Conservation (phyloP, 1,140 invertebrate species). For the Muscidifurax raptorellus region DNA sequence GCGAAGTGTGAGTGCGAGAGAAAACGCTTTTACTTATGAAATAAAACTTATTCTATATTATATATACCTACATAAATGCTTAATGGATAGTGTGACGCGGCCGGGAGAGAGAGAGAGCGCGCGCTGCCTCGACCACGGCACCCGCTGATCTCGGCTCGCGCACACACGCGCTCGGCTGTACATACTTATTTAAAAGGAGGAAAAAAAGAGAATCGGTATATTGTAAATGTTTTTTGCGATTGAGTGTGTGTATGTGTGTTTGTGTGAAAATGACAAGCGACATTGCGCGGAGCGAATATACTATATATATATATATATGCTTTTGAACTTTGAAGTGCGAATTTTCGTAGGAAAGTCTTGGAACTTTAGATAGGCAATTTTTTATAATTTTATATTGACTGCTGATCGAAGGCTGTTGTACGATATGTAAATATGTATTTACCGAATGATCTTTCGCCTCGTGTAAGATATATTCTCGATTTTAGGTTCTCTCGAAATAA, state of each 20-base stretch:
- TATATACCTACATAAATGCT: conserved; percentile 2
- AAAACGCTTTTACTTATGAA: conserved; percentile 31
- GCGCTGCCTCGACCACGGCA: conserved; percentile 40
- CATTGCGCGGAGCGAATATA: not conserved
- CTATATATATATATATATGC: not conserved
- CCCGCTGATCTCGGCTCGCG: not conserved
- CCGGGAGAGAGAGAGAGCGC: not conserved
- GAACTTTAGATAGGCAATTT: conserved; percentile 70
- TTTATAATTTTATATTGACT: conserved; percentile 73
- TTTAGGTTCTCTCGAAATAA: conserved; percentile 62
- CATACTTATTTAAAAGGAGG: conserved; percentile 40
- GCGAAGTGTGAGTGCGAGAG: conserved; percentile 26
- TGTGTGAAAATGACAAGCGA: not conserved
- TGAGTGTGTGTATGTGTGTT: not conserved
- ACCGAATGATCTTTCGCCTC: conserved; percentile 67
- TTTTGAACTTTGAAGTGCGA: conserved; percentile 20
- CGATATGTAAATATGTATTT: conserved; percentile 76
- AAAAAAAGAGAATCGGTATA: not conserved
- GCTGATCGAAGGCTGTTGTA: conserved; percentile 68
- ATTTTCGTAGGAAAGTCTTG: conserved; percentile 33
- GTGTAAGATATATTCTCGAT: conserved; percentile 73
- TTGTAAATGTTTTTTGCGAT: not conserved
- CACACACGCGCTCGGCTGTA: conserved; percentile 38
- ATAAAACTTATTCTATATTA: conserved; percentile 23
- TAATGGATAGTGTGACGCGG: conserved; percentile 29